Evolutionary conservation across 2,888 invertebrate species (phyloP).

Genomic region (Hymenopus coronatus): DNA sequence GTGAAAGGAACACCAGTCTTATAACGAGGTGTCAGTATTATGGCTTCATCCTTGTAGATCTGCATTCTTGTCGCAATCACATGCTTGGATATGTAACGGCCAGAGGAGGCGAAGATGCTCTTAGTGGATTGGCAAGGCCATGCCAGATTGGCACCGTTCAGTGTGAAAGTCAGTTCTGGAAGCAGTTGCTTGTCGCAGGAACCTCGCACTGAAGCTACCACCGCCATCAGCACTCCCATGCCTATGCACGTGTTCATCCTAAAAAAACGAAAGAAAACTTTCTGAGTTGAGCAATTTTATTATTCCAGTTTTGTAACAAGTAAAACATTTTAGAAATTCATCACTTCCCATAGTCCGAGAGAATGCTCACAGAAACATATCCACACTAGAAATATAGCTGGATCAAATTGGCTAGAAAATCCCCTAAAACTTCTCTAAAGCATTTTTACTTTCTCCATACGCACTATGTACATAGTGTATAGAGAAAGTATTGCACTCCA

Average conservation of each 20-base stretch:
- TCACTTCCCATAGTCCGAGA: no score
- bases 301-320: background rate
- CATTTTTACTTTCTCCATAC: no score
- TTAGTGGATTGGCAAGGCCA: slow-evolving; percentile 60
- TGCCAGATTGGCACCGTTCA: slow-evolving; percentile 47
- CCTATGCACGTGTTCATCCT: background rate
- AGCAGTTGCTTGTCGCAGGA: slow-evolving; percentile 40
- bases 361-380: no score
- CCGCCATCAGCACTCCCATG: slow-evolving; percentile 14
- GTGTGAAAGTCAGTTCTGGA: slow-evolving; percentile 41
- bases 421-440: no score
- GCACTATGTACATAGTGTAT: no score
- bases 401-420: no score
- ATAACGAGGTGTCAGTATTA: slow-evolving; percentile 54
- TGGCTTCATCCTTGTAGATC: slow-evolving; percentile 56
- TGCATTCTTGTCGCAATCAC: slow-evolving; percentile 61
- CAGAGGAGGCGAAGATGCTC: slow-evolving; percentile 56
- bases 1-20: slow-evolving; percentile 40
- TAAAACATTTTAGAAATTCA: no score
- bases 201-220: slow-evolving; percentile 36
- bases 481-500: no score
- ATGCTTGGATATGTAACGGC: slow-evolving; percentile 58
- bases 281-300: background rate
- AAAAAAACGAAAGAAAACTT: background rate
- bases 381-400: no score